Conservation (phyloP, 1,140 invertebrate species). For the Bombus balteatus region DNA sequence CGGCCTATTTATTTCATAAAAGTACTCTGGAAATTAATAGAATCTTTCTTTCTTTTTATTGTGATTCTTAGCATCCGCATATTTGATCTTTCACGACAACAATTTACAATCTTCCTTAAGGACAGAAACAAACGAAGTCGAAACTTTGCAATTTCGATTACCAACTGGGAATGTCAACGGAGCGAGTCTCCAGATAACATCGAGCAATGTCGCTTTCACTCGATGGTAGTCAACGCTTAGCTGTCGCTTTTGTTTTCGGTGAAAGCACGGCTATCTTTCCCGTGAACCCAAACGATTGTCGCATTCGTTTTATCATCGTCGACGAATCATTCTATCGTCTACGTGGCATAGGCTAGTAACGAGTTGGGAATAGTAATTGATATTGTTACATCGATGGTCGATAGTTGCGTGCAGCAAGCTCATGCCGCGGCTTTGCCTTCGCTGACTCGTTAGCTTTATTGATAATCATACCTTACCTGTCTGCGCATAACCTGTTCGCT, state of each 20-base stretch:
- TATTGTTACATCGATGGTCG: not conserved
- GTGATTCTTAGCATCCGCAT: too few relatives aligned
- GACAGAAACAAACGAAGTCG: not conserved
- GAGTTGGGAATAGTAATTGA: slow-evolving; percentile 3
- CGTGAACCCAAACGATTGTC: not conserved
- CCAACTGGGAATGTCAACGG: not conserved
- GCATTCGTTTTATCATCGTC: not conserved
- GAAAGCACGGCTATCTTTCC: slow-evolving; percentile 18
- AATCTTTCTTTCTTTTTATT: too few relatives aligned
- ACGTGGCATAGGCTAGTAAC: not conserved
- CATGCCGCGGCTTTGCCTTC: not conserved
- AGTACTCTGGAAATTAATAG: too few relatives aligned
- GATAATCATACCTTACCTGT: not conserved
- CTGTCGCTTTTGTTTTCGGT: slow-evolving; percentile 18
- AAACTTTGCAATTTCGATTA: not conserved
- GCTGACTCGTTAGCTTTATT: slow-evolving; percentile 4
- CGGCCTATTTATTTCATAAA: too few relatives aligned
- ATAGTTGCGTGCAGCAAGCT: not conserved
- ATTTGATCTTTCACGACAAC: too few relatives aligned
- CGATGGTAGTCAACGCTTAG: not conserved
- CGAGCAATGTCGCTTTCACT: slow-evolving; percentile 15
- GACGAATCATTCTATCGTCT: not conserved
- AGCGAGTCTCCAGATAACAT: not conserved
- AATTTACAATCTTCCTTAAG: too few relatives aligned
- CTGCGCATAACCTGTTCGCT: not conserved